Conservation (phyloP, 2,113 vertebrate genomes). For the Periophthalmodon schlosseri region DNA sequence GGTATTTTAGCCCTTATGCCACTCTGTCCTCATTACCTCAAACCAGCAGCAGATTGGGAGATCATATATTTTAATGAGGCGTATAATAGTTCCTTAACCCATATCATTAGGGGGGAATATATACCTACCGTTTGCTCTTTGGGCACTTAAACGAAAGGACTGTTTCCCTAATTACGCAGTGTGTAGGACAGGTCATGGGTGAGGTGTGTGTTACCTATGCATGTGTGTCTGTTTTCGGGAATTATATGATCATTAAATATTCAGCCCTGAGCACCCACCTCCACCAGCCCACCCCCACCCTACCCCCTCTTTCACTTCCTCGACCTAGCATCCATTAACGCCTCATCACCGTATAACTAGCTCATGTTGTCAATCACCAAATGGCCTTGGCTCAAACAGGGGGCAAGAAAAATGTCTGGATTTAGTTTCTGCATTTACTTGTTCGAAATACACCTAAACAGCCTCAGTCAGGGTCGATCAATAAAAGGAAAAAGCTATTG, state of each 20-base stretch:
- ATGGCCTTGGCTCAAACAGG: slow-evolving; percentile 49
- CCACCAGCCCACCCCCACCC: slow-evolving; percentile 16
- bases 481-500: slow-evolving; percentile 47
- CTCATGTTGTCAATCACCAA: slow-evolving; percentile 81
- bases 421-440: slow-evolving; percentile 54
- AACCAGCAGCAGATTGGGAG: slow-evolving; percentile 74
- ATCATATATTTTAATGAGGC: slow-evolving; percentile 85
- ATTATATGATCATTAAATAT: slow-evolving; percentile 83
- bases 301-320: slow-evolving; percentile 30
- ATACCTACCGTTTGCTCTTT: slow-evolving; percentile 79
- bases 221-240: slow-evolving; percentile 77
- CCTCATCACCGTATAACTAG: slow-evolving; percentile 80
- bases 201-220: slow-evolving; percentile 71
- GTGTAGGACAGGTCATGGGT: slow-evolving; percentile 78
- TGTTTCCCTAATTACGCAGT: slow-evolving; percentile 80
- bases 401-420: slow-evolving; percentile 58
- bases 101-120: slow-evolving; percentile 79
- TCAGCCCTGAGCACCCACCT: slow-evolving; percentile 54
- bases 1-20: slow-evolving; percentile 53
- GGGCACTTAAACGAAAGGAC: slow-evolving; percentile 75
- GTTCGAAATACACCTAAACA: slow-evolving; percentile 25
- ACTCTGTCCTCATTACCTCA: slow-evolving; percentile 72
- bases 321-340: slow-evolving; percentile 76
- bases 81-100: slow-evolving; percentile 83
- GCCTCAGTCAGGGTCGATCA: slow-evolving; percentile 44